Evolutionary conservation across 1,140 invertebrate species (phyloP), one percentile per base, ranked within the genome.

Genomic region (Tigriopus japonicus): DNA sequence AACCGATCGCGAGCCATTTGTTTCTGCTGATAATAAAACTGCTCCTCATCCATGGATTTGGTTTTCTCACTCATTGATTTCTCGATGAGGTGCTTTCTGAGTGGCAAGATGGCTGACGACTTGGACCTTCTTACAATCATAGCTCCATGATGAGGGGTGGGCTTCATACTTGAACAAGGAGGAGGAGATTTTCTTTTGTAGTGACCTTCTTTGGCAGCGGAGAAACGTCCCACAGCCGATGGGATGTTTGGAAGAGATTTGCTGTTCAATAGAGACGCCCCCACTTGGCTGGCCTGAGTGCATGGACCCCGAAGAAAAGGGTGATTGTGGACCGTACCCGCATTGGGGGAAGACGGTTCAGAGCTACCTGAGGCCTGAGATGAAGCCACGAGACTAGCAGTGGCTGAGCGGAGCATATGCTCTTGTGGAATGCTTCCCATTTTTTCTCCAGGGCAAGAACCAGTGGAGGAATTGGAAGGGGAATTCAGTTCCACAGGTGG

Each of bases 101-200:
- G 55, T 19, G 55, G 55, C 17, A 58, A 42, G n/a, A 58, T 58
- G 40, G 55, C 55, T 41, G 55, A 58, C 14, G 55, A 58, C 40
- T 58, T 58, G 5, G 28, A 28, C 17, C 55, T 58, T 41, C 55
- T 28, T 3, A 58, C 55, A 14, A 58, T 14, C 41, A 42, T 42
- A 14, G 52, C 21, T 21, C 19, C 19, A 28, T 54, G 52, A 23
- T 19, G 17, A 23, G 52, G 24, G 1, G 28, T 35, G 28, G 28
- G 28, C 28, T 35, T 35, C 28, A 35, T 35, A 35, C 28, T 35
- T 35, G 28, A 35, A 35, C 28, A 35, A 35, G 28, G 28, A 35
- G 28, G 28, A 9, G 28, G 28, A 35, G 28, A 35, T 35, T 35
- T 35, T 9, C 28, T 35, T 35, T 35, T 35, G 28, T 35, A 35